Percentiles rank a stretch among this genome's conserved stretches.
phyloP scores from a whole-genome alignment of 2,888 invertebrate species.

The Himalopsyche tibetana region DNA sequence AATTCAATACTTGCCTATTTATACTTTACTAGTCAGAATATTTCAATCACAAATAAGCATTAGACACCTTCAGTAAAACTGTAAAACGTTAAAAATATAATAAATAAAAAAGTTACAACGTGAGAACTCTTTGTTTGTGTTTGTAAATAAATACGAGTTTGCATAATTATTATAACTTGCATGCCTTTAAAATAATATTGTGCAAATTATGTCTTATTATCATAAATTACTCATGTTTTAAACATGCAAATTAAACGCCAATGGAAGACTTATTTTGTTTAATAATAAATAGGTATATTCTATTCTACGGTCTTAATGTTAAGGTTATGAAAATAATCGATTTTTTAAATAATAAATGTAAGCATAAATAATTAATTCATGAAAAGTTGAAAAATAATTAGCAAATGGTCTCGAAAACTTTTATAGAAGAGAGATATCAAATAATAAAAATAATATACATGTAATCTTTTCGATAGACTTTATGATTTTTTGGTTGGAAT shows the following conservation, averaged over 20 bases:
- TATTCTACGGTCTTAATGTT: neutral
- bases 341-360: too few relatives aligned
- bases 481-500: too few relatives aligned
- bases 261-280: neutral
- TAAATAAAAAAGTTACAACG: neutral
- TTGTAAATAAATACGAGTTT: neutral
- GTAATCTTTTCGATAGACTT: too few relatives aligned
- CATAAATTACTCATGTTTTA: neutral
- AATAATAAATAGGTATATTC: neutral
- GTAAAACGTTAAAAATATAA: neutral
- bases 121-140: conserved; percentile 8
- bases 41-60: neutral
- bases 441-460: too few relatives aligned
- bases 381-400: too few relatives aligned
- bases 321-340: neutral
- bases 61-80: neutral
- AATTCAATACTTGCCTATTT: conserved; percentile 53
- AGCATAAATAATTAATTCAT: too few relatives aligned
- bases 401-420: too few relatives aligned
- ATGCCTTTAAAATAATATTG: neutral
- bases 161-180: conserved; percentile 14
- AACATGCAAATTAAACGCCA: conserved; percentile 3
- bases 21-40: too few relatives aligned
- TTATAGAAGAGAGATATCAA: too few relatives aligned
- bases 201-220: neutral